Evolutionary conservation across 2,113 vertebrate species (phyloP).

Genomic region (Emydura subglobosa): DNA sequence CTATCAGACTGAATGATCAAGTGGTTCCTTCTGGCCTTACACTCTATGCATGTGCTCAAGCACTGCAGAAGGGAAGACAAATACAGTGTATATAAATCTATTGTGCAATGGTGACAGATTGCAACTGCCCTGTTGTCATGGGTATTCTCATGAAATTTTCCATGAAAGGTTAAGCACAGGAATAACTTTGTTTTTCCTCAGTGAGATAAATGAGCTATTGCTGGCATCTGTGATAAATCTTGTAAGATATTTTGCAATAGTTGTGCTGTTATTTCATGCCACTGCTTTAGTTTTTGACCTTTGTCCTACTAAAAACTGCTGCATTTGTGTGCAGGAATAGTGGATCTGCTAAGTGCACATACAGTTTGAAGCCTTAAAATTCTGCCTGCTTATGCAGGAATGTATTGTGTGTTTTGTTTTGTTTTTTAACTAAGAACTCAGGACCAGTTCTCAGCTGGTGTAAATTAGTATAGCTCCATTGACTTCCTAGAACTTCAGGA

Average conservation of each 20-base stretch:
- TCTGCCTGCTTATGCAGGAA: neutral
- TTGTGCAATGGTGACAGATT: neutral
- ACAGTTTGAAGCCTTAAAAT: neutral
- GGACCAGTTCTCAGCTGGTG: neutral
- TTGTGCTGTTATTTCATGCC: neutral
- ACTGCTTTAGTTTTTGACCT: neutral
- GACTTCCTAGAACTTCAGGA: constrained; percentile 12
- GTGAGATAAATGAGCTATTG: neutral
- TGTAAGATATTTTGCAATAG: neutral
- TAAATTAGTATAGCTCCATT: neutral
- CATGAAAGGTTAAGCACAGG: neutral
- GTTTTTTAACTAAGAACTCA: neutral
- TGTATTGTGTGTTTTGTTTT: neutral
- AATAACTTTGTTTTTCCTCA: neutral
- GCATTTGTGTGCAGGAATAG: neutral
- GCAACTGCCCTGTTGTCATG: neutral
- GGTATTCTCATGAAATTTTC: neutral
- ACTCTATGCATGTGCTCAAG: neutral
- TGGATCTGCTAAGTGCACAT: neutral
- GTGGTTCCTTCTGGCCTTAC: too few relatives aligned
- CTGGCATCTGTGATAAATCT: neutral
- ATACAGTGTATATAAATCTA: neutral
- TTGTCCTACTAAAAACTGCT: neutral
- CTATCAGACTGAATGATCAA: too few relatives aligned
- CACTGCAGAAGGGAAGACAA: neutral